Evolutionary conservation across 2,113 vertebrate species (phyloP), one percentile per base, ranked within the genome.

Genomic region (Candoia aspera): DNA sequence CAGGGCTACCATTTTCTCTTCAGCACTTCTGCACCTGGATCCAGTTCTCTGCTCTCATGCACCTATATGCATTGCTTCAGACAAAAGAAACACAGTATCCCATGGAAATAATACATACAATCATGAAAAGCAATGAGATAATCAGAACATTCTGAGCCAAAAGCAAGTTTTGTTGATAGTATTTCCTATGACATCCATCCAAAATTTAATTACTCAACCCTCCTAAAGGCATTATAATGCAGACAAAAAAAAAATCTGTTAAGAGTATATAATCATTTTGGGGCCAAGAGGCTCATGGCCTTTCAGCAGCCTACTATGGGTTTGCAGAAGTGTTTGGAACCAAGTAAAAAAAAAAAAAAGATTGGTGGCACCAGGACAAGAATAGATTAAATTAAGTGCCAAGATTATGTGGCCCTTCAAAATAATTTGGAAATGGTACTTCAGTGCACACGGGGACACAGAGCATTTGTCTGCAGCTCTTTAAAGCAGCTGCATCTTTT

Each of bases 11-110:
- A 21, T 79, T 21, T 37, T 79, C 21, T 79, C 73, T 79, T 79
- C 73, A 79, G 13, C 12, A 85, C 6, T 54, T 26, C 84, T 29
- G 6, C 84, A 54, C 13, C 84, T 85, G 84, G 49, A 85, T 53
- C 24, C 84, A 85, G 84, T 85, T 29, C 84, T 85, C 26, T 26
- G 57, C 26, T 55, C 0, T 13, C n/a, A 89, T 12, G n/a, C 17
- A 55, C 29, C 49, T 10, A 33, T 89, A 90, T 0, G 19, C 0
- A 11, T 21, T 1, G 0, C 26, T 95, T 9, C 83, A 93, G 21
- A 60, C 10, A 91, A 84, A 3, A 93, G 42, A 94, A 93, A 58
- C 1, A 49, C 17, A 4, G 58, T 79, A 90, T 42, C 93, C 6
- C 73, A 79, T 79, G 73, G 73, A 79, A 79, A 79, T 79, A 79